These are phyloP conservation scores for Ellobium chinense DNA, from an alignment of 2,888 invertebrate species.

Conservation along the genomic window DNA sequence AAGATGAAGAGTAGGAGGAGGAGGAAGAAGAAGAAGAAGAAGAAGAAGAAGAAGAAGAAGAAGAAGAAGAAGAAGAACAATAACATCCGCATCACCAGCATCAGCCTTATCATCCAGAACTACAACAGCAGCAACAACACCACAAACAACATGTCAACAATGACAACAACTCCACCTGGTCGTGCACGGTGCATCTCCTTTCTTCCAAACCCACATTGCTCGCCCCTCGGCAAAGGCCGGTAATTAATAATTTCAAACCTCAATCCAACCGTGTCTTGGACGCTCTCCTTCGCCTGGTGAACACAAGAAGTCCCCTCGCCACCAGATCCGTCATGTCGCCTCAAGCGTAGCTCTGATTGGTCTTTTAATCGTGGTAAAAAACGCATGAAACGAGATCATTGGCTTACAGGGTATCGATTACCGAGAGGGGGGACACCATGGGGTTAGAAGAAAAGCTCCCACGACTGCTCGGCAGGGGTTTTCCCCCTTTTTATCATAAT, in stretches of 20 bases:
- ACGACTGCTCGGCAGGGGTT: too few relatives aligned
- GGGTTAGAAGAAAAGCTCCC: too few relatives aligned
- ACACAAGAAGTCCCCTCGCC: neutral
- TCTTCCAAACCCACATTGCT: neutral
- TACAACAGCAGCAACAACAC: too few relatives aligned
- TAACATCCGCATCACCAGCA: too few relatives aligned
- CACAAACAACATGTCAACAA: too few relatives aligned
- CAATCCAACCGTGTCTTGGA: neutral
- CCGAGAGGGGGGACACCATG: too few relatives aligned
- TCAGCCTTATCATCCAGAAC: too few relatives aligned
- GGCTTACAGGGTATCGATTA: conserved; percentile 29
- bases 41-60: neutral
- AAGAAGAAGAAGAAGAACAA: neutral
- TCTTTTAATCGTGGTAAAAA: conserved; percentile 24
- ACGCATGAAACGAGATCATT: conserved; percentile 28
- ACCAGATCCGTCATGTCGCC: conserved; percentile 12
- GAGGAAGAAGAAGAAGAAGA: neutral
- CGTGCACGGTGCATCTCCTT: neutral
- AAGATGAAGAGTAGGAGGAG: neutral
- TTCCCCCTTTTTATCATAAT: too few relatives aligned
- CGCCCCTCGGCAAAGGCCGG: neutral
- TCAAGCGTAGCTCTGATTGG: conserved; percentile 13
- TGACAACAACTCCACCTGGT: neutral
- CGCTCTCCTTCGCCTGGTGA: neutral
- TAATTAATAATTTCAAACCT: neutral